These are phyloP conservation scores for Drosophila ogumai DNA, from an alignment of 1,140 invertebrate species.

Conservation along the genomic window DNA sequence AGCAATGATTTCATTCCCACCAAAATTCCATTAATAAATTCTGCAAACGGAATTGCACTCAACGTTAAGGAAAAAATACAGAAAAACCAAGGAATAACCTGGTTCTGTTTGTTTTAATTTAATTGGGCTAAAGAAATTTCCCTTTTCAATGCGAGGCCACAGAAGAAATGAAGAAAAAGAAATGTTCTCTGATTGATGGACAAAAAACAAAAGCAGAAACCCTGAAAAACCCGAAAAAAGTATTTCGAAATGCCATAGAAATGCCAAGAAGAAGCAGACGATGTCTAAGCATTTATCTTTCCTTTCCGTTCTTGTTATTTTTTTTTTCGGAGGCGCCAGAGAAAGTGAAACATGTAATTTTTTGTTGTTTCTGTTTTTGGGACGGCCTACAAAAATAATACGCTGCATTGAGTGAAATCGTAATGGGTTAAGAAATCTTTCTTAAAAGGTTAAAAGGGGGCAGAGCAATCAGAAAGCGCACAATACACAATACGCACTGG, in stretches of 20 bases:
- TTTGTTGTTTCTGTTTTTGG: slow-evolving; percentile 32
- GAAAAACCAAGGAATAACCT: slow-evolving; percentile 16
- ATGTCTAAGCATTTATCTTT: slow-evolving; percentile 54
- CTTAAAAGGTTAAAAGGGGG: slow-evolving; percentile 51
- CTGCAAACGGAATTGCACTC: slow-evolving; percentile 17
- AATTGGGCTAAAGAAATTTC: slow-evolving; percentile 53
- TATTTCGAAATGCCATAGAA: slow-evolving; percentile 41
- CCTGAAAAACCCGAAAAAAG: slow-evolving; percentile 20
- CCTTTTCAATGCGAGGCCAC: slow-evolving; percentile 55
- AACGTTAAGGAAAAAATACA: not conserved
- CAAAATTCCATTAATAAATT: not conserved
- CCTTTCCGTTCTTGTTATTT: slow-evolving; percentile 36
- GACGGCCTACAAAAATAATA: slow-evolving; percentile 75
- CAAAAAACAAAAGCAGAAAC: slow-evolving; percentile 31
- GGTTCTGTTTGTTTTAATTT: slow-evolving; percentile 34
- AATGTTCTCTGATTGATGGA: slow-evolving; percentile 45
- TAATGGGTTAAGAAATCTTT: slow-evolving; percentile 77
- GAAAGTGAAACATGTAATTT: slow-evolving; percentile 82
- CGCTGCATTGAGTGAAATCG: slow-evolving; percentile 78
- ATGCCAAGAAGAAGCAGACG: slow-evolving; percentile 18
- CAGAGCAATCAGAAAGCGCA: slow-evolving; percentile 54
- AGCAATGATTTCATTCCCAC: too few species aligned
- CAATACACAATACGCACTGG: slow-evolving; percentile 37
- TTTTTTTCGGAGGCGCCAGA: slow-evolving; percentile 61
- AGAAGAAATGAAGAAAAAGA: slow-evolving; percentile 45